Evolutionary conservation across 1,140 invertebrate species (phyloP).

Genomic region (Cydia splendana): DNA sequence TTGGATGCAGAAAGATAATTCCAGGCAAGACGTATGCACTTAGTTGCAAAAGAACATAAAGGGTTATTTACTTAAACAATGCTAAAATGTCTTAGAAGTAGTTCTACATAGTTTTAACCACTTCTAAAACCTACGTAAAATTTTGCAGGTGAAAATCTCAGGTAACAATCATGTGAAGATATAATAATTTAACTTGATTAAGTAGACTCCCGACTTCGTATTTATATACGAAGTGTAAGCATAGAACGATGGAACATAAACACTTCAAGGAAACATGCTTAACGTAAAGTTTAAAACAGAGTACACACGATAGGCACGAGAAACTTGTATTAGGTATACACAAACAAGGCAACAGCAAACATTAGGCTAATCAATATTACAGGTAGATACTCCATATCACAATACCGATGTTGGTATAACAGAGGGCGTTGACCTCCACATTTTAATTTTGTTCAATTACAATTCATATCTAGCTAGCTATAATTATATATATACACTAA

Average conservation of each 20-base stretch:
- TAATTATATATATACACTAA: constrained; percentile 25
- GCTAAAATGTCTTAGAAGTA: too few species aligned
- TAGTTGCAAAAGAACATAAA: too few species aligned
- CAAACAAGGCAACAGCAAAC: constrained; percentile 30
- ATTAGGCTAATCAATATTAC: constrained; percentile 18
- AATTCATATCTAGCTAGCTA: constrained; percentile 32
- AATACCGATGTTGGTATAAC: constrained; percentile 18
- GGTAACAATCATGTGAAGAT: too few species aligned
- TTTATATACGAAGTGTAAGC: too few species aligned
- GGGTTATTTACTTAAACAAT: too few species aligned
- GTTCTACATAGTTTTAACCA: too few species aligned
- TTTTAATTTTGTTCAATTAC: constrained; percentile 29
- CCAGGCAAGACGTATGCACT: too few species aligned
- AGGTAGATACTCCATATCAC: constrained; percentile 28
- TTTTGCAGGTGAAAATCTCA: too few species aligned
- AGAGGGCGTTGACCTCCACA: background rate
- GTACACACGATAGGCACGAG: background rate
- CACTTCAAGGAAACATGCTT: constrained; percentile 1
- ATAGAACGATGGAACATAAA: background rate
- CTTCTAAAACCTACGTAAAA: too few species aligned
- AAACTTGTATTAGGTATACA: constrained; percentile 12
- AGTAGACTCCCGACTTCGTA: too few species aligned
- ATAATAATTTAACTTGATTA: too few species aligned
- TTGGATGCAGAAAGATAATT: too few species aligned
- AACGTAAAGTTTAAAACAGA: background rate